Base-by-base conservation (phyloP, 1,140 invertebrate species). In the Holotrichia oblita region DNA sequence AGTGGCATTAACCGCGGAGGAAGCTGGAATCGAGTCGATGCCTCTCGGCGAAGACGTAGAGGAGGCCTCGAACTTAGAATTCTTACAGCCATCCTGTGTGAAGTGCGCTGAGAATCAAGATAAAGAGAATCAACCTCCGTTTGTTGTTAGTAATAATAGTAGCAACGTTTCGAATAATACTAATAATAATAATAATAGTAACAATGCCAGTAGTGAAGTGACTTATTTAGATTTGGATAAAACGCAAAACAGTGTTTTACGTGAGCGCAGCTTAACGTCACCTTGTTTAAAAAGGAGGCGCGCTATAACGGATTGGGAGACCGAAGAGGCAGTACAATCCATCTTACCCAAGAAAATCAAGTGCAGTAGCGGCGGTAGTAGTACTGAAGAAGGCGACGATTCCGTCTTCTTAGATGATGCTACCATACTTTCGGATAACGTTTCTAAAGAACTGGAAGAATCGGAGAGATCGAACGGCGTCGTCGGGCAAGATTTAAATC, bases 271-370 rank as follows among this genome's bases (percentile, higher is more conserved):
- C 73, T 55, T 20, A 55, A 82, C 82, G 22, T 81, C 81, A 6
- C 24, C 83, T 14, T 86, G 85, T 73, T 79, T 89, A 77, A 89
- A 89, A 80, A 85, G 89, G 78, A 80, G 88, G 76, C 84, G 88
- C 10, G 85, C 87, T 9, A 88, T 89, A 59, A 84, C 85, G 27
- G 89, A 90, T 79, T 89, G 88, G 88, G 89, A 90, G 81, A 89
- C 88, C 0, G 89, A 90, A 81, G 88, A 89, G 79, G 87, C 89
- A 0, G 88, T 89, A 2, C 86, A 88, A 41, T 88, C 87, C 6
- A 90, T 89, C 77, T 83, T 89, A 20, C 89, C 89, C 0, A 90
- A 90, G 81, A 85, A 82, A 82, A 55, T 55, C 48, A 55, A 55
- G 17, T 55, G 48, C 48, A 55, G 10, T 17, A 55, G 10, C 14